Evolutionary conservation across 1,140 invertebrate species (phyloP), one percentile per base, ranked within the genome.

Genomic region (Ephestia elutella): DNA sequence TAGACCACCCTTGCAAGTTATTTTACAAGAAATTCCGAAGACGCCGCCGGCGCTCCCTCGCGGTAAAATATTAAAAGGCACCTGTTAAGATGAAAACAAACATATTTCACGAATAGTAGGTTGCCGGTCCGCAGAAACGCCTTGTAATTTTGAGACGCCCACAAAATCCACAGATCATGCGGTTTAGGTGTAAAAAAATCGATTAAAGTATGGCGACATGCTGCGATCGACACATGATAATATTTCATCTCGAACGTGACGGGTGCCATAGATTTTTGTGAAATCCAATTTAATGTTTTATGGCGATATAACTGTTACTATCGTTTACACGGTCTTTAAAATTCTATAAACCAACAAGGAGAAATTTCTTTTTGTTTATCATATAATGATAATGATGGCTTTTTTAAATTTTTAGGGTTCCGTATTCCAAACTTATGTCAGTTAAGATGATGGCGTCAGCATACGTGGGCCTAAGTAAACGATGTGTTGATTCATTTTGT

Each of bases 141-240:
- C 81, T 85, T 78, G 82, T 85, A 82, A 85, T 81, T 73, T 71
- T 60, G 62, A 63, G 64, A 82, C 81, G 82, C 85, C 85, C 77
- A 85, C 80, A 65, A 75, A 69, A 80, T 80, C 85, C 78, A 85
- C 80, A 66, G 75, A 68, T 80, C 77, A 71, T 82, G 85, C 76
- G 80, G 85, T 87, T 87, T 83, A 86, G 82, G 85, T 86, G 85
- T 87, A 87, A 87, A 87, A 84, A 87, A 87, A 87, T 85, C 82
- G 82, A 86, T 87, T 85, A 86, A 78, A 80, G 70, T 71, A 77
- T 74, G 85, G 77, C 82, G 78, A 85, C 82, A 87, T 73, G 83
- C 85, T 87, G 85, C 59, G 85, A 84, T 84, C 82, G 73, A 84
- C 79, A 84, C 73, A 82, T 80, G 75, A 80, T 78, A 80, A 86